phyloP scores from a whole-genome alignment of 2,113 vertebrate genomes.

The Haemorhous mexicanus region DNA sequence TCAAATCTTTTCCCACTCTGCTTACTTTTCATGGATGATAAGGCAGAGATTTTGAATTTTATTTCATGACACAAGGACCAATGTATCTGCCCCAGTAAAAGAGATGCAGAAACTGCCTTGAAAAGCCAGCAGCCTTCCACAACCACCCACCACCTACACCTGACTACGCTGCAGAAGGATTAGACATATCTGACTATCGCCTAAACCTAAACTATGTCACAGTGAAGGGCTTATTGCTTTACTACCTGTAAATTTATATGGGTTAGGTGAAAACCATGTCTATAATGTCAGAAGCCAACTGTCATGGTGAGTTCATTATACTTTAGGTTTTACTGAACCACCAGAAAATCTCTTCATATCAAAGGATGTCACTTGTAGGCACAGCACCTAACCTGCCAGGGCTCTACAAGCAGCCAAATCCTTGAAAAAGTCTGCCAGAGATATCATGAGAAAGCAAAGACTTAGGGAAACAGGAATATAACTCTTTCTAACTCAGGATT shows the following conservation, averaged over 20 bases:
- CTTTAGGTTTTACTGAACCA: not conserved
- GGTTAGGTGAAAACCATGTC: not conserved
- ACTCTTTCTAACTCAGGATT: not conserved
- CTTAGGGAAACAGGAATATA: not conserved
- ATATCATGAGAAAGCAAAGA: not conserved
- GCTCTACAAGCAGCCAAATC: not conserved
- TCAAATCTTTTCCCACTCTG: slow-evolving; percentile 46
- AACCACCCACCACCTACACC: not conserved
- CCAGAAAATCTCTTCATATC: not conserved
- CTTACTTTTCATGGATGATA: slow-evolving; percentile 20
- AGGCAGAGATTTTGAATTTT: slow-evolving; percentile 11
- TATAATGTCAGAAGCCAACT: not conserved
- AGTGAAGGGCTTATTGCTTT: not conserved
- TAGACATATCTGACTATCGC: not conserved
- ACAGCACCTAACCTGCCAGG: not conserved
- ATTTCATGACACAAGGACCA: not conserved
- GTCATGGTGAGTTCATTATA: not conserved
- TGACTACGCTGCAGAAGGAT: not conserved
- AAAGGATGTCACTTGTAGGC: not conserved
- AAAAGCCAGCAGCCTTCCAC: not conserved
- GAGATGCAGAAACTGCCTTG: not conserved
- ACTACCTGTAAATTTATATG: not conserved
- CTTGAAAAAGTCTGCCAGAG: not conserved
- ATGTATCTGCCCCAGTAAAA: not conserved
- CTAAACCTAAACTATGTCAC: not conserved